Evolutionary conservation across 2,888 invertebrate genomes (phyloP).

Genomic region (Perdita meconis): DNA sequence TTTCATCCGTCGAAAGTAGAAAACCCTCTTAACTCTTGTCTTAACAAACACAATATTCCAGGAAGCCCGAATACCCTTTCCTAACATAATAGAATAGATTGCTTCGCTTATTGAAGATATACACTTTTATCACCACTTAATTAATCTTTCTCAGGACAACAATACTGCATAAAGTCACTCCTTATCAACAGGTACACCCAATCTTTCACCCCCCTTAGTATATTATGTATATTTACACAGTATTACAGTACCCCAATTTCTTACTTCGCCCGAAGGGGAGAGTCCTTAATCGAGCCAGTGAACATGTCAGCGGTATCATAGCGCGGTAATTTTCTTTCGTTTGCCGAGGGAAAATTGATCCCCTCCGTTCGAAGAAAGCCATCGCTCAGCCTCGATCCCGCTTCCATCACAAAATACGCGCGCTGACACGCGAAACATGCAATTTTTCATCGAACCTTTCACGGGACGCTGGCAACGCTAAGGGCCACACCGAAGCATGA

Average conservation of each 20-base stretch:
- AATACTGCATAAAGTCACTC: no score
- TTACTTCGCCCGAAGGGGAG: not conserved
- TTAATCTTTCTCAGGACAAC: no score
- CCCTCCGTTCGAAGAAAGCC: not conserved
- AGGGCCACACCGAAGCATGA: constrained; percentile 7
- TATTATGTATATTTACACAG: not conserved
- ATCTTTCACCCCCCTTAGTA: not conserved
- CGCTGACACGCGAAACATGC: constrained; percentile 5
- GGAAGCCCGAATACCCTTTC: no score
- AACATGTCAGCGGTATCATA: not conserved
- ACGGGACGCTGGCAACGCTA: constrained; percentile 14
- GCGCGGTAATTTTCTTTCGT: not conserved
- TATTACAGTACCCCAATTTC: not conserved
- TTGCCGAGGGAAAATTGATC: not conserved
- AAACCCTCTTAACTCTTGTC: no score
- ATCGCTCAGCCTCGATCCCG: not conserved
- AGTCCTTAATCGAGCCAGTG: no score
- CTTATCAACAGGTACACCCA: no score
- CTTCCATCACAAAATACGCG: constrained; percentile 3
- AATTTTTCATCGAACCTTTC: constrained; percentile 24
- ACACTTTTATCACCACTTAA: no score
- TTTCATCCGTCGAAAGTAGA: no score
- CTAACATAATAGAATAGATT: no score
- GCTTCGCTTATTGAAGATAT: no score
- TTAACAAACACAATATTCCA: no score